Evolutionary conservation across 2,797 vertebrate species (phyloP).

Genomic region (Emys orbicularis): DNA sequence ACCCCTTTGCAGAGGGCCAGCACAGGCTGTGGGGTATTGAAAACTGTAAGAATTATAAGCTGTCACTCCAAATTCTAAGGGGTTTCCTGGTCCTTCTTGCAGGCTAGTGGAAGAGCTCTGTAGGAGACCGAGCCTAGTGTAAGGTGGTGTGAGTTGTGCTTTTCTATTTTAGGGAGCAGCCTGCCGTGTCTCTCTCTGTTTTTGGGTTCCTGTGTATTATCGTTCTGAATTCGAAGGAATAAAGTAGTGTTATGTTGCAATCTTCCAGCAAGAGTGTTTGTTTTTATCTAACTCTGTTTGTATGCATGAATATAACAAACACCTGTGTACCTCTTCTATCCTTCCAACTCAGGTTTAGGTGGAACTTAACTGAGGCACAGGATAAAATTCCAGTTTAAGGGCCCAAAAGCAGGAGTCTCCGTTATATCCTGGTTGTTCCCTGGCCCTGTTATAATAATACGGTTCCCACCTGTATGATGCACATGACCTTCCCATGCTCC

Average conservation of each 20-base stretch:
- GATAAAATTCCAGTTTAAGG: background rate
- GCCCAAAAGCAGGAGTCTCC: background rate
- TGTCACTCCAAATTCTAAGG: background rate
- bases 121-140: background rate
- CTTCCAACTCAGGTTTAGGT: background rate
- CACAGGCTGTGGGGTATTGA: rapidly evolving
- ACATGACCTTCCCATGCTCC: background rate
- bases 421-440: background rate
- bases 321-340: background rate
- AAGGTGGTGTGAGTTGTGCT: background rate
- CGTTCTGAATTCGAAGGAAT: background rate
- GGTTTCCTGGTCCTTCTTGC: background rate
- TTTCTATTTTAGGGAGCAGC: background rate
- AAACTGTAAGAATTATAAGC: background rate
- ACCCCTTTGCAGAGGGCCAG: background rate
- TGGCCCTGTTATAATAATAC: background rate
- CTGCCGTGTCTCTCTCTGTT: background rate
- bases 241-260: background rate
- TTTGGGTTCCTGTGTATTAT: background rate
- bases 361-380: background rate
- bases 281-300: background rate
- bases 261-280: background rate
- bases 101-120: background rate
- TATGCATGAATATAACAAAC: background rate
- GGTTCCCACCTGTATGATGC: background rate